Conservation (phyloP, 2,797 vertebrate species). For the Phoxinus dragarum region DNA sequence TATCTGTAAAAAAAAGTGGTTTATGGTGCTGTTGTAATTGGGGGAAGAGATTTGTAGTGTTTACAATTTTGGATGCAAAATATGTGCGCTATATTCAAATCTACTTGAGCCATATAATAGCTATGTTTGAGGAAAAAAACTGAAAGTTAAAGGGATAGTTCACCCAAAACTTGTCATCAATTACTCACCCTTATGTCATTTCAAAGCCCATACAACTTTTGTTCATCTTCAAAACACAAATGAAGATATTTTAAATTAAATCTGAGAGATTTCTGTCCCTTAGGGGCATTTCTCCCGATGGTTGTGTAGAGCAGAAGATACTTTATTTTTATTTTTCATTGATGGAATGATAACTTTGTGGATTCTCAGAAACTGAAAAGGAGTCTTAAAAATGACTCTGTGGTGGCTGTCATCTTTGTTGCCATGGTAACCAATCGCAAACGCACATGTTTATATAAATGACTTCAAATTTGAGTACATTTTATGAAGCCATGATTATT, state of each 20-base stretch:
- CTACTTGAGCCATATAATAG: background rate
- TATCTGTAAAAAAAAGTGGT: background rate
- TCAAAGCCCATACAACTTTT: background rate
- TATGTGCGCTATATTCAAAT: background rate
- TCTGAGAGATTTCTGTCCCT: background rate
- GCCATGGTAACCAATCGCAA: constrained; percentile 47
- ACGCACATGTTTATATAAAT: constrained; percentile 13
- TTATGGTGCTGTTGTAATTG: background rate
- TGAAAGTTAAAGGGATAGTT: background rate
- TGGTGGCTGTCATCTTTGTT: constrained; percentile 47
- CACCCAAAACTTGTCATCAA: background rate
- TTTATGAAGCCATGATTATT: constrained; percentile 21
- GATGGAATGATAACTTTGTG: constrained; percentile 4
- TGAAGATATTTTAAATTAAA: background rate
- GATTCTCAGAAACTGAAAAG: constrained; percentile 23
- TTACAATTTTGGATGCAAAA: background rate
- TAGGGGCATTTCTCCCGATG: background rate
- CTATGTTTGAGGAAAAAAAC: background rate
- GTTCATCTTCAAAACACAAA: background rate
- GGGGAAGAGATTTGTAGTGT: background rate
- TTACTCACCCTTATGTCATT: background rate
- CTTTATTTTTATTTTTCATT: background rate
- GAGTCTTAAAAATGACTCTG: constrained; percentile 29
- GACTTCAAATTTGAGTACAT: constrained; percentile 3
- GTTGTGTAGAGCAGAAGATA: background rate